A percentile compares a stretch with the other conserved stretches of the same genome.
Evolutionary conservation across 2,797 vertebrate genomes (phyloP).

Genomic region (Crax fasciolata): DNA sequence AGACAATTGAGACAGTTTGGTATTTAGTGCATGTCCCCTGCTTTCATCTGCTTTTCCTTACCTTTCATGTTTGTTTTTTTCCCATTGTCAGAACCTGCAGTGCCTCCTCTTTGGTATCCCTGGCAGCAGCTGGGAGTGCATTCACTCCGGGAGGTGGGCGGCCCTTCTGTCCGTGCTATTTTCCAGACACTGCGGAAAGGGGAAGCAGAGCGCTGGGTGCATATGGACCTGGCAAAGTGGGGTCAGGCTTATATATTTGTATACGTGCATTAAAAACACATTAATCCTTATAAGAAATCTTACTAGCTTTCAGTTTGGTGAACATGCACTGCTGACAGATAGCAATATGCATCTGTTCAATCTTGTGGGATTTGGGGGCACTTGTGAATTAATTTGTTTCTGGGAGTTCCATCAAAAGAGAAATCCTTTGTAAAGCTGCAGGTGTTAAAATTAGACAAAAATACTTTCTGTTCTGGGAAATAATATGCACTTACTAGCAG

Average conservation of each 20-base stretch:
- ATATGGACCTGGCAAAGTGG: background rate
- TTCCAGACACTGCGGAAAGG: background rate
- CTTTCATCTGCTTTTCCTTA: conserved; percentile 49
- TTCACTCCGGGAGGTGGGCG: background rate
- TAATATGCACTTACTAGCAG: background rate
- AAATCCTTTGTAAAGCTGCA: conserved; percentile 14
- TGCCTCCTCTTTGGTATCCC: background rate
- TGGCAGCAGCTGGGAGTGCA: background rate
- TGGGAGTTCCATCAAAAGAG: conserved; percentile 30
- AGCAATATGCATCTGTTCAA: background rate
- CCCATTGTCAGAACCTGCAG: background rate
- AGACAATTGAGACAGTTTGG: background rate
- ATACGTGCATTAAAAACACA: background rate
- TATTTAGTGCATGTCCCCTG: conserved; percentile 4
- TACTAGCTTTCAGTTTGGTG: background rate
- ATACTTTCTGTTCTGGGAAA: background rate
- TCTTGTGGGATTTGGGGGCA: background rate
- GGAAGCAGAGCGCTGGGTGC: background rate
- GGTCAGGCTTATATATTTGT: background rate
- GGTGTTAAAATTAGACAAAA: background rate
- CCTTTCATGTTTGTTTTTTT: conserved; percentile 36
- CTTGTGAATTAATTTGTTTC: conserved; percentile 38
- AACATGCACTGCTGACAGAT: background rate
- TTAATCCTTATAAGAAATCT: background rate
- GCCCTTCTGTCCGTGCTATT: background rate